A percentile compares a stretch with the other conserved stretches of the same genome.
These are phyloP conservation scores for Agrochola lota DNA, from an alignment of 2,888 invertebrate genomes.

Conservation along the genomic window DNA sequence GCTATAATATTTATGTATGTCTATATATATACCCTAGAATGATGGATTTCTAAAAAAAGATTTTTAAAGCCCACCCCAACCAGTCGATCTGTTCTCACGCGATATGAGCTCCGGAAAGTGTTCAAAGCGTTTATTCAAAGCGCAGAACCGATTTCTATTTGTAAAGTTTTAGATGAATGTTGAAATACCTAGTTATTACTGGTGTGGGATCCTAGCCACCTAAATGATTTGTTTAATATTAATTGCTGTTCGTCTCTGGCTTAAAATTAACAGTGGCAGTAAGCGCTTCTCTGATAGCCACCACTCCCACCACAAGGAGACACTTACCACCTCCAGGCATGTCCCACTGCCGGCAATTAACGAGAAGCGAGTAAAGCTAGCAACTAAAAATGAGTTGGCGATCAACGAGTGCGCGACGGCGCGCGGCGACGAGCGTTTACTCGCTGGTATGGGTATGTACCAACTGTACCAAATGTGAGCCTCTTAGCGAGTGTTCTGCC, in stretches of 20 bases:
- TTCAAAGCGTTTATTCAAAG: conserved; percentile 1
- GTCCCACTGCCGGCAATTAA: too few relatives aligned
- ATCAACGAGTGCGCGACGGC: too few relatives aligned
- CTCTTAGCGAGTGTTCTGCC: too few relatives aligned
- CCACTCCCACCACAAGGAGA: background rate
- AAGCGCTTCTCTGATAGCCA: too few relatives aligned
- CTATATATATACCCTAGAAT: too few relatives aligned
- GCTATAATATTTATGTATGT: background rate
- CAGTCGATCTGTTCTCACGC: background rate
- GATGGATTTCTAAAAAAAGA: background rate
- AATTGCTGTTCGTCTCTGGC: background rate
- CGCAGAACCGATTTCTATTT: conserved; percentile 5
- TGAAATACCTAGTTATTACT: background rate
- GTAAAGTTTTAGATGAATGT: conserved; percentile 8
- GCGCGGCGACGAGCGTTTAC: too few relatives aligned
- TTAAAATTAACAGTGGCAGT: background rate
- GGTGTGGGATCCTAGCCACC: too few relatives aligned
- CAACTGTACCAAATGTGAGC: too few relatives aligned
- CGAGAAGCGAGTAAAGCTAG: too few relatives aligned
- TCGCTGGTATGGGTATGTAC: too few relatives aligned
- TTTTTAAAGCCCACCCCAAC: conserved; percentile 10
- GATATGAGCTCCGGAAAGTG: background rate
- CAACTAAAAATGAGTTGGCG: too few relatives aligned
- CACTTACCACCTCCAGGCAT: background rate
- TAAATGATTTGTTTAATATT: background rate